Evolutionary conservation across 92 coral and sea anemone genomes (phyloP), one percentile per base, ranked within the genome.

Genomic region (Chrysogorgia sp.): DNA sequence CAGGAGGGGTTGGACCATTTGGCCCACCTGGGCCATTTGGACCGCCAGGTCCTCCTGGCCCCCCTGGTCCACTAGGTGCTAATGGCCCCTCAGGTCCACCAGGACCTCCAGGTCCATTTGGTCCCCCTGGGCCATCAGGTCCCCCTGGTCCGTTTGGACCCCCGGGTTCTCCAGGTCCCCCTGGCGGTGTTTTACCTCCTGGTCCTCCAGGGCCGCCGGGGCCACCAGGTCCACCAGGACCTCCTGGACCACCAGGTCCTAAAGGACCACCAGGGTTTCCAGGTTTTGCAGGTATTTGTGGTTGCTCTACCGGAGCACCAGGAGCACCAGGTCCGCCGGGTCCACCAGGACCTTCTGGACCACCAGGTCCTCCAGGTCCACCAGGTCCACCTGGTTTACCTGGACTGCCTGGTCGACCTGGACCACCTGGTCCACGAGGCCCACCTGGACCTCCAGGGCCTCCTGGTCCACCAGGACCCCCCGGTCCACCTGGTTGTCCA

Each of bases 141-240:
- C 90, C 87, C 15, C 90, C 93, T 13, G 93, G 93, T 14, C 90
- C 90, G 14, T 85, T 81, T 19, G 92, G 89, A 34, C 82, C 82
- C 17, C 86, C 83, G 35, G 89, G 89, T 22, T 81, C 85, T 13
- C 80, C 79, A 26, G 96, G 96, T 34, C 77, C 88, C 32, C 89
- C n/a, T n/a, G n/a, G n/a, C n/a, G n/a, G n/a, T n/a, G n/a, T n/a
- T n/a, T n/a, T n/a, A n/a, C n/a, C n/a, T n/a, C n/a, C 81, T 28
- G 91, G 92, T 59, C 90, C 88, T 9, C 82, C 85, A 15, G 97
- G 97, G 29, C 82, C 85, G 3, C 93, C 93, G 0, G 93, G 93
- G 0, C 92, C 92, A 10, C 88, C 87, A 10, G 97, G 93, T 12
- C 86, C 86, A 24, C 90, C 90, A 0, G 96, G 96, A 0, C 88